These are phyloP conservation scores for Heterotilapia buettikoferi DNA, from an alignment of 2,113 vertebrate genomes.

Conservation along the genomic window DNA sequence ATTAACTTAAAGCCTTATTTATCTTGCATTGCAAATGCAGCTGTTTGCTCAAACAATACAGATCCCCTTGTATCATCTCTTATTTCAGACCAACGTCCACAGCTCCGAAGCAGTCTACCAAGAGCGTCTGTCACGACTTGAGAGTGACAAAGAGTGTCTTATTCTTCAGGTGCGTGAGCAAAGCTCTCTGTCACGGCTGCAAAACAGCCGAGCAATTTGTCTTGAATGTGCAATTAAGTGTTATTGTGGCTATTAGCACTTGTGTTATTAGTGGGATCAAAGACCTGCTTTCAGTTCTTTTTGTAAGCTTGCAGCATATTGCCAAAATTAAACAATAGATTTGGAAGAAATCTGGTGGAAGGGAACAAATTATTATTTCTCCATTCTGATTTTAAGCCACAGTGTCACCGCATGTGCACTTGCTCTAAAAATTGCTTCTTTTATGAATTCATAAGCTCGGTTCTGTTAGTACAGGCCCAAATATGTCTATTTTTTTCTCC, in stretches of 20 bases:
- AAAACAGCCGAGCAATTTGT: neutral
- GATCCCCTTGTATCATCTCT: neutral
- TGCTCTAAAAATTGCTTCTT: neutral
- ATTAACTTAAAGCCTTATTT: neutral
- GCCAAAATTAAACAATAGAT: neutral
- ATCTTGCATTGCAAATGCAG: neutral
- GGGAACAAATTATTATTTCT: neutral
- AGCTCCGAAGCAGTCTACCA: slow-evolving; percentile 81
- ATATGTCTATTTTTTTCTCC: neutral
- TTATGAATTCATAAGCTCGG: neutral
- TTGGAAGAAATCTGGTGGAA: neutral
- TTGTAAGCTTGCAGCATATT: neutral
- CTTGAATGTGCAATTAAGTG: neutral
- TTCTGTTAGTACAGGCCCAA: neutral
- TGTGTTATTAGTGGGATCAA: neutral
- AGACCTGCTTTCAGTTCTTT: neutral
- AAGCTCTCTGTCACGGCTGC: neutral
- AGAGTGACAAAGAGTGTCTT: slow-evolving; percentile 96
- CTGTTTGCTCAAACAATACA: neutral
- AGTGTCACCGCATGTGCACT: neutral
- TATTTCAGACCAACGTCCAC: slow-evolving; percentile 86
- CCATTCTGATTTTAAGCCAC: neutral
- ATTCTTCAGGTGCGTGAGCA: slow-evolving; percentile 84
- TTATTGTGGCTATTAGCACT: neutral
- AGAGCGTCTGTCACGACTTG: slow-evolving; percentile 87